phyloP scores from a whole-genome alignment of 1,140 invertebrate species.

The Drosophila willistoni region DNA sequence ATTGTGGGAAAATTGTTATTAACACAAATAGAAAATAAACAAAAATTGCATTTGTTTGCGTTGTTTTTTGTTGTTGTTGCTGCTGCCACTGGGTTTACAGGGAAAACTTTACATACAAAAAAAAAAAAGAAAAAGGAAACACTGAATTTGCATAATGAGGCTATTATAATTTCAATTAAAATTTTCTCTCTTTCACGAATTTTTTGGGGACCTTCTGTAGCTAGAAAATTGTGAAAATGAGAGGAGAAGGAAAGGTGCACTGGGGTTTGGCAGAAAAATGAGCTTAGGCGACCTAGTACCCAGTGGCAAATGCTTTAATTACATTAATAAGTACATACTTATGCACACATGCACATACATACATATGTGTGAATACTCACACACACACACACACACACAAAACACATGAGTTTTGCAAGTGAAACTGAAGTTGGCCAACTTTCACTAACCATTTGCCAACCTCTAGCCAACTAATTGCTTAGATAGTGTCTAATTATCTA shows the following conservation, averaged over 20 bases:
- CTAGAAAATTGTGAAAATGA: not conserved
- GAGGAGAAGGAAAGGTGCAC: not conserved
- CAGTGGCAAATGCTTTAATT: constrained; percentile 50
- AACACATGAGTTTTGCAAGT: not conserved
- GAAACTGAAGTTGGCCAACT: not conserved
- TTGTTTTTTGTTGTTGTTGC: constrained; percentile 35
- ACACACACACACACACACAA: not conserved
- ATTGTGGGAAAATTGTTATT: constrained; percentile 41
- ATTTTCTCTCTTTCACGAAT: constrained; percentile 38
- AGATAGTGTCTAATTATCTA: constrained; percentile 1
- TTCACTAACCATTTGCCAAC: not conserved
- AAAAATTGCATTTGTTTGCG: constrained; percentile 44
- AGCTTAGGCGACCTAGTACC: constrained; percentile 23
- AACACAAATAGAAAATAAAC: constrained; percentile 62
- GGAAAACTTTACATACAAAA: not conserved
- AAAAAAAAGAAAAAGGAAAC: not conserved
- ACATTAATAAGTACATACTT: constrained; percentile 53
- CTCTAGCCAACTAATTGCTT: not conserved
- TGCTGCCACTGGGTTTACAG: not conserved
- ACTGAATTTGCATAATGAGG: constrained; percentile 70
- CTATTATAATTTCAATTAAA: constrained; percentile 80
- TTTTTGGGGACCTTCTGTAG: constrained; percentile 35
- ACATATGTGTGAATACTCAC: not conserved
- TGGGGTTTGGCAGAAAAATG: constrained; percentile 5
- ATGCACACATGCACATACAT: not conserved